Percentiles rank a stretch among this genome's conserved stretches.
Evolutionary conservation across 2,888 invertebrate species (phyloP).

Genomic region (Luperina nickerlii): DNA sequence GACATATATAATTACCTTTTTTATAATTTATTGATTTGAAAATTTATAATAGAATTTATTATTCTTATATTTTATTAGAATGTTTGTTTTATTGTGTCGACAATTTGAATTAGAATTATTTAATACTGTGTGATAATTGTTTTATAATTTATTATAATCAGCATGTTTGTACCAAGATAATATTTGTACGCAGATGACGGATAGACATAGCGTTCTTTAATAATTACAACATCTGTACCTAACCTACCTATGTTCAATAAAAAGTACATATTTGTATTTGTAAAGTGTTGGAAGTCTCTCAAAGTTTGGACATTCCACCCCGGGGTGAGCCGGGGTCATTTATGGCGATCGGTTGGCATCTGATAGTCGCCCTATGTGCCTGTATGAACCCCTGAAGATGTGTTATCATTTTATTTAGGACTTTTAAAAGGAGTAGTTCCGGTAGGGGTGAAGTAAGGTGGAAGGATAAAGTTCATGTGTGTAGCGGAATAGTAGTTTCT

Average conservation of each 20-base stretch:
- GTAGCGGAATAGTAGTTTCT: neutral
- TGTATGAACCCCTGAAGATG: conserved; percentile 45
- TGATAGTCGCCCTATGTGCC: conserved; percentile 46
- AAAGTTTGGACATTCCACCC: conserved; percentile 46
- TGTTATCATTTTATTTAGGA: conserved; percentile 59
- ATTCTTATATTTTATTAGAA: too few species aligned
- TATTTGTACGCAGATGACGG: neutral
- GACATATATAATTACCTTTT: too few species aligned
- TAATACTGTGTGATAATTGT: too few species aligned
- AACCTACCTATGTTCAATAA: neutral
- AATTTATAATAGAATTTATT: too few species aligned
- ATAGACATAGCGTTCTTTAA: neutral
- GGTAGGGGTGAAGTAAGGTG: conserved; percentile 31
- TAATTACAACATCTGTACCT: neutral
- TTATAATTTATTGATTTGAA: too few species aligned
- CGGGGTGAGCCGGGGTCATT: conserved; percentile 37
- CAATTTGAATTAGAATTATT: too few species aligned
- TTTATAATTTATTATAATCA: too few species aligned
- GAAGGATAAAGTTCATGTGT: conserved; percentile 19
- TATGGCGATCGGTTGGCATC: conserved; percentile 55
- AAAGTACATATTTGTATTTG: conserved; percentile 42
- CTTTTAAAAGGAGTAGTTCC: conserved; percentile 22
- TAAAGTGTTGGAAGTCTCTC: conserved; percentile 37
- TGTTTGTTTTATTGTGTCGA: too few species aligned
- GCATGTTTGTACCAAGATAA: too few species aligned